Percentiles rank a stretch among this genome's conserved stretches.
These are phyloP conservation scores for Notolepis coatsorum DNA, from an alignment of 2,797 vertebrate species.

Conservation along the genomic window DNA sequence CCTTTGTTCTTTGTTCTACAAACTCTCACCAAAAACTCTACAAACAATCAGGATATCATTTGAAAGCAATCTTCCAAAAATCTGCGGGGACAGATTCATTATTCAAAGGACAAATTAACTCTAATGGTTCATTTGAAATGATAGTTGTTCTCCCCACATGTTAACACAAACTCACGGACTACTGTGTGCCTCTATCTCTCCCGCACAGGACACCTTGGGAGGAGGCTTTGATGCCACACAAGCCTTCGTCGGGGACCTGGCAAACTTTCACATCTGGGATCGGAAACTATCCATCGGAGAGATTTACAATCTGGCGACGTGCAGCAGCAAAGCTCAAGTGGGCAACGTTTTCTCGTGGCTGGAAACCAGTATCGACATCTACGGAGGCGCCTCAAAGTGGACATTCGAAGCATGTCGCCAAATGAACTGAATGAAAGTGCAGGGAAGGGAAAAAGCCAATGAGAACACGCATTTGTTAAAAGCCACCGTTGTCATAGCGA, in stretches of 20 bases:
- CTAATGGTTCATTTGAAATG: conserved; percentile 2
- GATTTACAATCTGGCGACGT: conserved; percentile 94
- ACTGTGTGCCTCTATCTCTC: conserved; percentile 23
- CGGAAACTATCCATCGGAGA: conserved; percentile 92
- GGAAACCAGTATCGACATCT: conserved; percentile 93
- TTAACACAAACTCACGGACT: conserved; percentile 32
- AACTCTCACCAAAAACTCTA: too few species aligned
- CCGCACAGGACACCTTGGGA: conserved; percentile 93
- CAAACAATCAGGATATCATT: too few species aligned
- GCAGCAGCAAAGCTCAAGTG: conserved; percentile 92
- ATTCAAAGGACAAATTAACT: conserved; percentile 16
- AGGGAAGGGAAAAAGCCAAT: conserved; percentile 26
- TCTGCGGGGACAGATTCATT: neutral
- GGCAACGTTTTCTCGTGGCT: conserved; percentile 97
- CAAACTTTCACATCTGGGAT: conserved; percentile 98
- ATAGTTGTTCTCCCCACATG: conserved; percentile 3
- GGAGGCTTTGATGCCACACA: conserved; percentile 97
- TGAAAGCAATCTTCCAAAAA: neutral
- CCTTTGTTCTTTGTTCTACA: conserved; percentile 7
- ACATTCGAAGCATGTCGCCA: conserved; percentile 97
- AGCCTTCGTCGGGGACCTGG: conserved; percentile 94
- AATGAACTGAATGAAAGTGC: conserved; percentile 89
- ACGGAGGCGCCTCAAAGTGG: conserved; percentile 96
- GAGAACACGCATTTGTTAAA: conserved; percentile 28
- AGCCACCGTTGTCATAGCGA: conserved; percentile 53